A percentile compares a stretch with the other conserved stretches of the same genome.
Evolutionary conservation across 2,113 vertebrate genomes (phyloP).

Genomic region (Heterotis niloticus): DNA sequence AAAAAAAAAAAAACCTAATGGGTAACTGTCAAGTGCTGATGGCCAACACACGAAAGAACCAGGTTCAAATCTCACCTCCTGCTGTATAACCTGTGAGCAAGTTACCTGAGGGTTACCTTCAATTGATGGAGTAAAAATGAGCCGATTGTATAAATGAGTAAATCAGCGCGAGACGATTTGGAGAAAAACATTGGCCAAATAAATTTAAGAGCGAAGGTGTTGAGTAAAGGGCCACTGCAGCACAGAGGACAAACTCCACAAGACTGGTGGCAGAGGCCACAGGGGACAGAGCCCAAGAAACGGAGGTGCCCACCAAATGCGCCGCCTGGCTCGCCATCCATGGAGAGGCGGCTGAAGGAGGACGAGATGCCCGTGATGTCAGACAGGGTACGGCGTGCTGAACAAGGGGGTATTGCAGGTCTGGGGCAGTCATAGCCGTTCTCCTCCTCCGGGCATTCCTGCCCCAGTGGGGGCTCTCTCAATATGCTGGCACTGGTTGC

Average conservation of each 20-base stretch:
- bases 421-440: constrained; percentile 84
- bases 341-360: constrained; percentile 72
- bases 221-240: not conserved
- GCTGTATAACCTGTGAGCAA: too few species aligned
- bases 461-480: constrained; percentile 55
- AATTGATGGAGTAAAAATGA: too few species aligned
- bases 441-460: constrained; percentile 73
- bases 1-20: not conserved
- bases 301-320: constrained; percentile 49
- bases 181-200: too few species aligned
- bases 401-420: constrained; percentile 60
- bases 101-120: too few species aligned
- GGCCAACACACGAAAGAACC: too few species aligned
- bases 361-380: constrained; percentile 77
- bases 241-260: not conserved
- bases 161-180: too few species aligned
- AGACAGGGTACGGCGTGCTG: constrained; percentile 78
- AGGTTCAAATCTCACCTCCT: too few species aligned
- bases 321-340: constrained; percentile 66
- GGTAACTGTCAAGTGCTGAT: too few species aligned
- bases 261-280: not conserved
- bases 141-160: too few species aligned
- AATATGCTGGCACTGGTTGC: constrained; percentile 52
- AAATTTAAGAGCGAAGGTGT: too few species aligned
- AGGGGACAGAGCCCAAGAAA: too few species aligned